Evolutionary conservation across 2,113 vertebrate species (phyloP).

Genomic region (Martes martes): DNA sequence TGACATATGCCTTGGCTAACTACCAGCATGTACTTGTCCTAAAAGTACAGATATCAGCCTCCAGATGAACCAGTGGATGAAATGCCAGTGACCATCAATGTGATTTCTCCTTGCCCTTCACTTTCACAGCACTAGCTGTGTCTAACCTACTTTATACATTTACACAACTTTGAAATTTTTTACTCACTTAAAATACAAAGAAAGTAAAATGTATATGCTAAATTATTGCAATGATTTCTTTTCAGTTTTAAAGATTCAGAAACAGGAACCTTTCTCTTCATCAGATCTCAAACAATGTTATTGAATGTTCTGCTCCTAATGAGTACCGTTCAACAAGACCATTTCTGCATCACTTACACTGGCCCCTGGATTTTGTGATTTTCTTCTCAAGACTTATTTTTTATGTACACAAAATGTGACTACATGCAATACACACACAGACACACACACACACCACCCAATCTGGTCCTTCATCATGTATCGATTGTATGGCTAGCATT

Average conservation of each 20-base stretch:
- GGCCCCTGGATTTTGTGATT: not conserved
- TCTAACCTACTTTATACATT: not conserved
- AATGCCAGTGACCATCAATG: not conserved
- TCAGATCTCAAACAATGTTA: not conserved
- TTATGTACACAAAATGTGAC: not conserved
- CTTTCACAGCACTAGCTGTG: not conserved
- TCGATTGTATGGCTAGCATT: not conserved
- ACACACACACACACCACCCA: not conserved
- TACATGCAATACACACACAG: not conserved
- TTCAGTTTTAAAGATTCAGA: not conserved
- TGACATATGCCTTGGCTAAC: not conserved
- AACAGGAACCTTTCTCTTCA: not conserved
- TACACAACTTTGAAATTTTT: not conserved
- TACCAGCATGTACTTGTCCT: not conserved
- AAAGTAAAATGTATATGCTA: not conserved
- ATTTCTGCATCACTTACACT: not conserved
- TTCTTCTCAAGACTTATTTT: not conserved
- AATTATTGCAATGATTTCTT: not conserved
- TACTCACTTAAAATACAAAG: not conserved
- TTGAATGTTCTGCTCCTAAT: not conserved
- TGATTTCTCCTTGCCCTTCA: not conserved
- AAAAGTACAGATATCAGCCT: not conserved
- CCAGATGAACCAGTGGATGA: not conserved
- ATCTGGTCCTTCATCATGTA: not conserved
- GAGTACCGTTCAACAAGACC: not conserved